These are phyloP conservation scores for Trachemys scripta DNA, from an alignment of 2,113 vertebrate species.

Conservation along the genomic window DNA sequence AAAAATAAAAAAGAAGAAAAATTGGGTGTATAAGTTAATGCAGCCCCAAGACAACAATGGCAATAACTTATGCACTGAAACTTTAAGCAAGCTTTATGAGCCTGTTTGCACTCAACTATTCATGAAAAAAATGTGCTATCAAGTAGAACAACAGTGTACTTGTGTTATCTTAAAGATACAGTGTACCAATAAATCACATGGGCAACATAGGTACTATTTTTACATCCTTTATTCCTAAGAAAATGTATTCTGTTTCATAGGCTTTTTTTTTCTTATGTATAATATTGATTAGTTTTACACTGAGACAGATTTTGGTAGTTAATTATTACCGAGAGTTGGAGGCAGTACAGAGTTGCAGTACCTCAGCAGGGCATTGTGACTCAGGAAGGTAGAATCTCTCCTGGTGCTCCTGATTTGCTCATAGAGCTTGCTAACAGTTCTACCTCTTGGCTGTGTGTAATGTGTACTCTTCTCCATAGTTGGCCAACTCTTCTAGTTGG, in stretches of 20 bases:
- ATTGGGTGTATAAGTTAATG: constrained; percentile 70
- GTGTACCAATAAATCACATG: constrained; percentile 64
- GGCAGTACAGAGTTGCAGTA: background rate
- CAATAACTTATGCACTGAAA: constrained; percentile 72
- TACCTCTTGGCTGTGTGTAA: background rate
- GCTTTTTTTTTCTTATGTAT: background rate
- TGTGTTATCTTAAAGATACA: constrained; percentile 73
- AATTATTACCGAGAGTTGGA: background rate
- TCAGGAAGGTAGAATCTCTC: background rate
- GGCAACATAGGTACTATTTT: constrained; percentile 33
- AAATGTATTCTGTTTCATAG: background rate
- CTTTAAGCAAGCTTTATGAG: constrained; percentile 68
- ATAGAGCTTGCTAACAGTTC: background rate
- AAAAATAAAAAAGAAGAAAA: constrained; percentile 63
- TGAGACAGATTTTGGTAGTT: background rate
- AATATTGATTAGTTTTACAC: background rate
- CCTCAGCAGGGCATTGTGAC: background rate
- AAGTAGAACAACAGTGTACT: constrained; percentile 64
- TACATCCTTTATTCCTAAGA: constrained; percentile 33
- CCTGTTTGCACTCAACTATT: constrained; percentile 69
- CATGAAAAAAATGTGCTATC: constrained; percentile 54
- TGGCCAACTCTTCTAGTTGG: background rate
- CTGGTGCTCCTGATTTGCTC: background rate
- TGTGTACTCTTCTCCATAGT: background rate
- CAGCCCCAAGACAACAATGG: constrained; percentile 69